Base-by-base conservation (phyloP, 2,888 invertebrate species). In the Hedychridium roseum region DNA sequence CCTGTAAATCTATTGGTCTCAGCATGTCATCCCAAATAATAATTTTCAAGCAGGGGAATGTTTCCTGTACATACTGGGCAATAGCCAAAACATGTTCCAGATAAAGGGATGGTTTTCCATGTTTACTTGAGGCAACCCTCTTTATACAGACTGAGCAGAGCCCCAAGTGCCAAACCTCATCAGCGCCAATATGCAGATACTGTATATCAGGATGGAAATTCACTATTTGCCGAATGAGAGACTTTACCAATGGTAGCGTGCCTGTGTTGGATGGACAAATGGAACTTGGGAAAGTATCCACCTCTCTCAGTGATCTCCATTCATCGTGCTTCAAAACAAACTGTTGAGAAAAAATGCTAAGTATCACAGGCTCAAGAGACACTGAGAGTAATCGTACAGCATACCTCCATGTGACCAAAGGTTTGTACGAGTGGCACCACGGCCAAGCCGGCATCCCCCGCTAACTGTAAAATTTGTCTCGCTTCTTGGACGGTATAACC, bases 11-110 rank as follows among this genome's bases (percentile, higher is more conserved):
- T 35, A 86, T 83, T 9, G 82, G 79, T 60, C 93, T 81, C 45
- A 93, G 79, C 92, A 94, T 93, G 70, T 94, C 94, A 70, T 94
- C 93, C 93, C 94, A 94, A 79, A 93, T 88, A 7, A 94, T 86
- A 2, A 89, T 80, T 52, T 80, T 84, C 20, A 88, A 71, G 42
- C 81, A 76, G 0, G 89, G 89, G 67, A 88, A 84, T 26, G 81
- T 83, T 43, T 82, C 83, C 66, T 84, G 85, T 12, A 89, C 74
- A 55, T 81, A 86, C 54, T 82, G 78, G 0, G 85, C 84, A n/a
- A 89, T 79, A 20, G 83, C 81, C 44, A 81, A 79, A 4, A 91
- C 83, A 71, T 92, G 90, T 47, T 87, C 84, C 34, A 92, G 71
- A 63, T 86, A 90, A 5, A 91, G 71, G 0, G 84, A 80, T 3